Evolutionary conservation across 2,113 vertebrate species (phyloP).

Genomic region (Probosciger aterrimus): DNA sequence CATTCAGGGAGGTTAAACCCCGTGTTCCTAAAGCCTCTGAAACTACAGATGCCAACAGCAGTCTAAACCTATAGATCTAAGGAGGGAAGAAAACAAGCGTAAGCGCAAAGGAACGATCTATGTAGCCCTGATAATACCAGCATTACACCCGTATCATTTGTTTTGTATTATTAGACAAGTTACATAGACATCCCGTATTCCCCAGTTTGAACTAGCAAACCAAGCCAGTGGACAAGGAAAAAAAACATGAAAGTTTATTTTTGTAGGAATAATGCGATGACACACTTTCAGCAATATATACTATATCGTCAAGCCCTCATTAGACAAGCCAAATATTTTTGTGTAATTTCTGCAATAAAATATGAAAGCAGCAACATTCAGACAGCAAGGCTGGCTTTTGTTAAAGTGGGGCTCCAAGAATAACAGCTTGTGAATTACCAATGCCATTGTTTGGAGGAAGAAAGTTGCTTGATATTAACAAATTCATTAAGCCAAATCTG

Average conservation of each 20-base stretch:
- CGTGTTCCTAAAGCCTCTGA: background rate
- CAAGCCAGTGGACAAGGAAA: conserved; percentile 43
- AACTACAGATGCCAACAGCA: background rate
- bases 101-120: background rate
- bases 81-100: background rate
- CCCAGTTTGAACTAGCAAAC: conserved; percentile 57
- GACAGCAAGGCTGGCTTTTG: conserved; percentile 65
- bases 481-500: conserved; percentile 41
- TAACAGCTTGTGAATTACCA: conserved; percentile 66
- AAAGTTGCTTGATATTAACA: conserved; percentile 41
- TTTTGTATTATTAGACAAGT: conserved; percentile 49
- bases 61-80: background rate
- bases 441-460: conserved; percentile 34
- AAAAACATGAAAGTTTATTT: conserved; percentile 51
- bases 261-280: conserved; percentile 60
- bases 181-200: conserved; percentile 23
- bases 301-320: conserved; percentile 41
- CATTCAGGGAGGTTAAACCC: background rate
- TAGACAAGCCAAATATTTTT: conserved; percentile 72
- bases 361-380: conserved; percentile 63
- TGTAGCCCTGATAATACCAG: background rate
- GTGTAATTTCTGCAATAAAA: conserved; percentile 71
- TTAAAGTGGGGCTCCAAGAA: conserved; percentile 64
- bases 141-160: background rate
- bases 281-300: conserved; percentile 68